Base-by-base conservation (phyloP, 1,140 invertebrate genomes). In the Caenorhabditis brenneri region DNA sequence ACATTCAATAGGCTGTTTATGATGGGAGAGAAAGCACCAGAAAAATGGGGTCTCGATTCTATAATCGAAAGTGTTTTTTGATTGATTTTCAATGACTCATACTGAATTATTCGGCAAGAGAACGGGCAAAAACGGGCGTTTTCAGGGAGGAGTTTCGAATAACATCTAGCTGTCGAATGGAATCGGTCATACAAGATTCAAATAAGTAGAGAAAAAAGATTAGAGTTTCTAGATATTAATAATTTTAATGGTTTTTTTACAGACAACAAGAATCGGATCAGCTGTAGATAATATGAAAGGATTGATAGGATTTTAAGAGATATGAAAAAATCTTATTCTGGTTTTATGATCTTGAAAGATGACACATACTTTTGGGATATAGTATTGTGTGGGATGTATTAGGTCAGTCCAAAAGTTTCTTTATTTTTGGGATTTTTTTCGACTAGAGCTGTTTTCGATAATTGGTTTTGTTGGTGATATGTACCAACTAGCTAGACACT, bases 41-140 rank as follows among this genome's bases (percentile, higher is more conserved):
- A 27, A 29, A 29, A 65, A 65, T 65, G 58, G 58, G 58, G 58
- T 65, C 12, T 33, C 31, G 58, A 36, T 27, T 55, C 27, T n/a
- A 55, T 55, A 55, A 55, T 65, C 58, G 31, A 65, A 33, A 65
- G 29, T 58, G 27, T 27, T 24, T 65, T 65, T 65, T 65, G 29
- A 36, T 65, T 65, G 29, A 65, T 55, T 55, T 55, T 55, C 12
- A 55, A 27, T 55, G 53, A 55, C 5, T 55, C 53, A 55, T n/a
- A 42, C 12, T 42, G 39, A 12, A 42, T 6, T 51, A 10, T n/a
- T 15, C 48, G 5, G 12, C 53, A 9, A 29, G 19, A 1, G 15
- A 55, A 27, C 19, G 53, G 24, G n/a, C n/a, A n/a, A 27, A n/a
- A 24, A 55, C 7, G 22, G 22, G 2, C 22, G 10, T 55, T 55